Evolutionary conservation across 2,113 vertebrate genomes (phyloP), one percentile per base, ranked within the genome.

Genomic region (Pica pica): DNA sequence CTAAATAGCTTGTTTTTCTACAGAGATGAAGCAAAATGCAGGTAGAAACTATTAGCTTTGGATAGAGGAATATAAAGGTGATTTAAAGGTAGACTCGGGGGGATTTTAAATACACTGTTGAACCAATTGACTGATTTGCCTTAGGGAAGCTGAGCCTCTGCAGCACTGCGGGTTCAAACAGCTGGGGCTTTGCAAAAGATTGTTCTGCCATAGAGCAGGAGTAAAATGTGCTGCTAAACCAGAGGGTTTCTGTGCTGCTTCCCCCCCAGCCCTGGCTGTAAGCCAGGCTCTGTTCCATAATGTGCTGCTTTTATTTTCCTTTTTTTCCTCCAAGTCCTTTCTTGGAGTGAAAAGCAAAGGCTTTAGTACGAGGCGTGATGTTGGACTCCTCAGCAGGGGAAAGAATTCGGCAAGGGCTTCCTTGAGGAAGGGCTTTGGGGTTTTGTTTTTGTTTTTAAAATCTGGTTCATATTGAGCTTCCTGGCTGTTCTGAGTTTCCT

Each of bases 401-500:
- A 96, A 64, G 84, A 97, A 97, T 95, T 95, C 81, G 0, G 89
- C 84, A 27, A 93, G 83, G 83, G 81, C 87, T 97, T 96, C 93
- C 94, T 97, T 94, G 92, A 96, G 93, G 95, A 96, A 94, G 84
- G 89, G 81, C 93, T 94, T 95, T 89, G 78, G 96, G 91, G 65
- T 93, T 97, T 95, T 95, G 85, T 95, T 96, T 96, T 94, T 95
- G 95, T 95, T 97, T 96, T 92, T 75, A 68, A 92, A 97, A 96
- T 94, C 89, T 97, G 91, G 80, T 92, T 96, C 17, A 27, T 90
- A 95, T 96, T 96, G 91, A 89, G 87, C 89, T 61, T 80, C 87
- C 89, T 91, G 94, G 91, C 93, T 82, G 83, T 79, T 95, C 89
- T 16, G 57, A 84, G 91, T 95, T 96, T 91, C 96, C 95, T 95